phyloP scores from a whole-genome alignment of 2,888 invertebrate species.

The Eueremaeus valkanovi region DNA sequence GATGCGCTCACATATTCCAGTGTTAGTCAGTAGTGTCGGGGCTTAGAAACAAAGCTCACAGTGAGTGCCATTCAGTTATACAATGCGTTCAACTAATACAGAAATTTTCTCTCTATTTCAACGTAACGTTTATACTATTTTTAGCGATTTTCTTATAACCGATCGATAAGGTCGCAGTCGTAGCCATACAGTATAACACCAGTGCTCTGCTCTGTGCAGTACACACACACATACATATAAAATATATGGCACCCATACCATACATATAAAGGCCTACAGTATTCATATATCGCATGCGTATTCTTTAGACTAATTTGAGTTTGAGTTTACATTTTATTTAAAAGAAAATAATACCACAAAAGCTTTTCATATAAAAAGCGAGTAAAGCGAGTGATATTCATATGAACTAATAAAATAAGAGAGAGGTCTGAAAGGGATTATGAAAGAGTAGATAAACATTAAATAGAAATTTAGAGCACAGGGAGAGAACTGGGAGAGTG shows the following conservation, averaged over 20 bases:
- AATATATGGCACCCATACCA: too few species aligned
- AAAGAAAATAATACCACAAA: constrained; percentile 16
- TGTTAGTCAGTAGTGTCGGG: background rate
- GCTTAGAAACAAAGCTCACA: constrained; percentile 25
- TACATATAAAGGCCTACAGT: too few species aligned
- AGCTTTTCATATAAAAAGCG: background rate
- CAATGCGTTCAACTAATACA: background rate
- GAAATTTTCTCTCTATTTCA: background rate
- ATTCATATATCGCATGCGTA: constrained; percentile 20
- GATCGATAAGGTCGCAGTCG: constrained; percentile 16
- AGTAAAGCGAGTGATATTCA: background rate
- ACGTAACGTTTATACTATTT: constrained; percentile 1
- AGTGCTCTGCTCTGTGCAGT: too few species aligned
- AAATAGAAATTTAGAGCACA: background rate
- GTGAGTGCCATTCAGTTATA: constrained; percentile 18
- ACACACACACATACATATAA: background rate
- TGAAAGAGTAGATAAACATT: constrained; percentile 7
- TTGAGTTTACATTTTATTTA: background rate
- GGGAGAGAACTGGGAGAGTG: background rate
- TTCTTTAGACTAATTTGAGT: background rate
- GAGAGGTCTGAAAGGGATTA: constrained; percentile 3
- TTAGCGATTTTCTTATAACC: constrained; percentile 22
- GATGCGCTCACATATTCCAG: background rate
- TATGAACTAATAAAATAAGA: background rate
- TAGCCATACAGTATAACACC: too few species aligned